Percentiles rank a stretch among this genome's conserved stretches.
These are phyloP conservation scores for Drosophila virilis DNA, from an alignment of 1,140 invertebrate species.

Conservation along the genomic window DNA sequence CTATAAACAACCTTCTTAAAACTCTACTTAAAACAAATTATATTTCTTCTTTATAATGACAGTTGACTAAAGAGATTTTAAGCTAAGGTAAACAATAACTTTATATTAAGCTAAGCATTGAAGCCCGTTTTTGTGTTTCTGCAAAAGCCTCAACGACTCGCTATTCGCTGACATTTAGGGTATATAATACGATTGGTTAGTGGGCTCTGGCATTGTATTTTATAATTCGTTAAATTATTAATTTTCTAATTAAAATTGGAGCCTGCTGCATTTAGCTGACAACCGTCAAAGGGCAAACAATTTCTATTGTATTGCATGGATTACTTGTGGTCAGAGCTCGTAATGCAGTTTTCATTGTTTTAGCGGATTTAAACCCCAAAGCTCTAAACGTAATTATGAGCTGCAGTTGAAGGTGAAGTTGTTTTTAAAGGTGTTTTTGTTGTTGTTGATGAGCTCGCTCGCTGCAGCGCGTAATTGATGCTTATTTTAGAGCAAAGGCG, in stretches of 20 bases:
- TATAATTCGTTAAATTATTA: conserved; percentile 7
- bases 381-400: conserved; percentile 22
- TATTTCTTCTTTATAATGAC: no score
- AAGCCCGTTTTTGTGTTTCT: no score
- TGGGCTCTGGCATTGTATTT: no score
- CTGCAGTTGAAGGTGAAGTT: conserved; percentile 18
- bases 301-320: conserved; percentile 5
- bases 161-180: no score
- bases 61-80: no score
- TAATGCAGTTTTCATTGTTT: conserved; percentile 24
- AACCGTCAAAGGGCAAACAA: conserved; percentile 19
- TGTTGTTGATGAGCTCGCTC: conserved; percentile 1
- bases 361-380: conserved; percentile 1
- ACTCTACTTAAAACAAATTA: no score
- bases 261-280: conserved; percentile 18
- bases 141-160: no score
- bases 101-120: no score
- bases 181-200: no score
- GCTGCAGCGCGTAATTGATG: conserved; percentile 19
- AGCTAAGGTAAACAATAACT: no score
- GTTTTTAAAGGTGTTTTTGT: background rate
- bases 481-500: background rate
- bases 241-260: conserved; percentile 26
- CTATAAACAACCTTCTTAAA: no score
- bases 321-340: conserved; percentile 3